Conservation (phyloP, 2,113 vertebrate species). For the Oncorhynchus clarkii region DNA sequence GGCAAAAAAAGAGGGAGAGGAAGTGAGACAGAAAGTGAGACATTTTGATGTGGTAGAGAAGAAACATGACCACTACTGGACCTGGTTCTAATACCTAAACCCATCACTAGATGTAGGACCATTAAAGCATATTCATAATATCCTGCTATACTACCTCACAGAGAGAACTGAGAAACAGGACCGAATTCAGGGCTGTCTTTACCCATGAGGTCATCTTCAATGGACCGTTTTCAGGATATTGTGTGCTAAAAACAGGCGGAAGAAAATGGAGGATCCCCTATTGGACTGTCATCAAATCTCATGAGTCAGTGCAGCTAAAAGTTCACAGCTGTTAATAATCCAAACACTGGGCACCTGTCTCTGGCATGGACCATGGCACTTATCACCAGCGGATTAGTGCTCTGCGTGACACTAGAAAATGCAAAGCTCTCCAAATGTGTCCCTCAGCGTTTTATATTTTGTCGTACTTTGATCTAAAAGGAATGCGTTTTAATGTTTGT, state of each 20-base stretch:
- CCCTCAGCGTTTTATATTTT: slow-evolving; percentile 31
- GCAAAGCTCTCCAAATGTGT: slow-evolving; percentile 24
- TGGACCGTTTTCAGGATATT: slow-evolving; percentile 5
- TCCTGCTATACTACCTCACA: neutral
- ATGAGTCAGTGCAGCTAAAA: slow-evolving; percentile 51
- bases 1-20: neutral
- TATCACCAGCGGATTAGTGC: slow-evolving; percentile 46
- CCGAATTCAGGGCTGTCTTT: slow-evolving; percentile 23
- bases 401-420: slow-evolving; percentile 30
- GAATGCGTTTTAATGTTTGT: slow-evolving; percentile 13
- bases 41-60: neutral
- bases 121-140: neutral
- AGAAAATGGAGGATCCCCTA: slow-evolving; percentile 31
- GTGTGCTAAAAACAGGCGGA: slow-evolving; percentile 26
- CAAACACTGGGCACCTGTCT: slow-evolving; percentile 61
- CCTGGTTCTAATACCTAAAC: neutral
- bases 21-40: slow-evolving; percentile 1
- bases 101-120: slow-evolving; percentile 6
- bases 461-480: slow-evolving; percentile 20
- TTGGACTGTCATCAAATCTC: slow-evolving; percentile 55
- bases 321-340: slow-evolving; percentile 67
- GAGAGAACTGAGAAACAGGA: slow-evolving; percentile 3
- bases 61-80: neutral
- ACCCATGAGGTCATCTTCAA: slow-evolving; percentile 39
- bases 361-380: slow-evolving; percentile 35